A percentile compares a stretch with the other conserved stretches of the same genome.
Conservation (phyloP, 2,888 invertebrate genomes). For the Stenotaenia linearis region DNA sequence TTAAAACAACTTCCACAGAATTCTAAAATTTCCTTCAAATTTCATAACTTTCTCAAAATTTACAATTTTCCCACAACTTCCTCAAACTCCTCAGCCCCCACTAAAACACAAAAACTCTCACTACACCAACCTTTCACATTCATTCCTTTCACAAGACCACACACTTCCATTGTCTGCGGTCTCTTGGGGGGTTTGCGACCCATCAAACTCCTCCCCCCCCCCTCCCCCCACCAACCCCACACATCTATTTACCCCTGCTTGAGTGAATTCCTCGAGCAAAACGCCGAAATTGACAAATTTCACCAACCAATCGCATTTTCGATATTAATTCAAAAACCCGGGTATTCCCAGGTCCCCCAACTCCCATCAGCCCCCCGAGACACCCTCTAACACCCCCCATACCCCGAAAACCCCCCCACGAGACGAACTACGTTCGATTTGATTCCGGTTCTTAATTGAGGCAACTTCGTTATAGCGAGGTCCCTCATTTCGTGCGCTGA, state of each 20-base stretch:
- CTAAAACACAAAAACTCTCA: too few species aligned
- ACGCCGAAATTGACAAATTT: not conserved
- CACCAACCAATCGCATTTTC: not conserved
- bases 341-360: too few species aligned
- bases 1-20: too few species aligned
- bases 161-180: too few species aligned
- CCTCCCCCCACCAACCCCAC: not conserved
- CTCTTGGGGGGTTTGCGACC: too few species aligned
- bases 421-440: not conserved
- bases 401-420: not conserved
- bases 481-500: not conserved
- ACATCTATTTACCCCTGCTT: not conserved
- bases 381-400: not conserved
- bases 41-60: too few species aligned
- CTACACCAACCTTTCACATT: too few species aligned
- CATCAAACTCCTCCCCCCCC: too few species aligned
- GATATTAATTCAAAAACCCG: not conserved
- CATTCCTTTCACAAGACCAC: not conserved
- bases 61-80: too few species aligned
- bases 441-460: not conserved
- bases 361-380: too few species aligned
- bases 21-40: too few species aligned
- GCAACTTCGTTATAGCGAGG: not conserved
- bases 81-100: too few species aligned
- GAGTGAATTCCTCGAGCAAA: not conserved